Evolutionary conservation across 2,888 invertebrate species (phyloP).

Genomic region (Corbicula japonica): DNA sequence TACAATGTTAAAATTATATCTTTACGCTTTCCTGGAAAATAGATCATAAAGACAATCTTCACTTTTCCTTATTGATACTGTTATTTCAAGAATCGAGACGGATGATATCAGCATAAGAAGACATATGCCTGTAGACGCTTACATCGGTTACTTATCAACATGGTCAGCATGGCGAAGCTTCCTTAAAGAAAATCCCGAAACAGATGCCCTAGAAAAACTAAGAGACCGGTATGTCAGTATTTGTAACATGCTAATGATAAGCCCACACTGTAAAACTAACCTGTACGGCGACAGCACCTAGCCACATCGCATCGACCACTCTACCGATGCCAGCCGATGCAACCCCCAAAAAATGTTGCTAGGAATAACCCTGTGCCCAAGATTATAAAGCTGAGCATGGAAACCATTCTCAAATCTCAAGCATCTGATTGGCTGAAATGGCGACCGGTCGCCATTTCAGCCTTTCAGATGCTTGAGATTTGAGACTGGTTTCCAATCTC

Average conservation of each 20-base stretch:
- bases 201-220: slow-evolving; percentile 51
- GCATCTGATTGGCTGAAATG: too few species aligned
- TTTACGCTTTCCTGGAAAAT: neutral
- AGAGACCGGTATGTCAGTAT: slow-evolving; percentile 52
- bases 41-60: neutral
- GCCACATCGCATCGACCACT: neutral
- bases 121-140: slow-evolving; percentile 67
- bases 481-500: too few species aligned
- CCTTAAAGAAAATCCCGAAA: slow-evolving; percentile 59
- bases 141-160: slow-evolving; percentile 75
- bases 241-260: neutral
- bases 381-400: too few species aligned
- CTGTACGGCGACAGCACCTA: neutral
- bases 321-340: too few species aligned
- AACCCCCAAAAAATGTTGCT: too few species aligned
- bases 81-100: slow-evolving; percentile 32
- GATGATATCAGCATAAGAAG: slow-evolving; percentile 40
- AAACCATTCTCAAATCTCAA: too few species aligned
- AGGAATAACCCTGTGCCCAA: too few species aligned
- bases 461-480: too few species aligned
- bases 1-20: neutral
- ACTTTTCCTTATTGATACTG: neutral
- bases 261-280: neutral
- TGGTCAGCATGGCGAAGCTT: slow-evolving; percentile 75
- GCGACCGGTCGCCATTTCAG: too few species aligned